A percentile compares a stretch with the other conserved stretches of the same genome.
phyloP scores from a whole-genome alignment of 2,888 invertebrate genomes.

The Eretmocerus hayati region DNA sequence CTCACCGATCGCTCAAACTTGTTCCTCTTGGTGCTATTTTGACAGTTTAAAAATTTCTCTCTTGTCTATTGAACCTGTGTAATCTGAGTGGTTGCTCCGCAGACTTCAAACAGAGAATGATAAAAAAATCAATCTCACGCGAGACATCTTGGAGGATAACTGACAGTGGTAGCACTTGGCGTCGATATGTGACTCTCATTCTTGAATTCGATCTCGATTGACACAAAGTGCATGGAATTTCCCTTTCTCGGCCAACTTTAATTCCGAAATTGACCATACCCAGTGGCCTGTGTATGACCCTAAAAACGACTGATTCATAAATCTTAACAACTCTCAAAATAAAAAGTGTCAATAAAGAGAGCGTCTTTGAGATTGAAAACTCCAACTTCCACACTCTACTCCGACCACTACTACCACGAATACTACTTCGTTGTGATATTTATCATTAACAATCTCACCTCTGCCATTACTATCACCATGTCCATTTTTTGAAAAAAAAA shows the following conservation, averaged over 20 bases:
- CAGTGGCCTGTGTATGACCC: no score
- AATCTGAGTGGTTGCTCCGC: no score
- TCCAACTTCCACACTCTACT: slow-evolving; percentile 46
- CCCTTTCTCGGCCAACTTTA: no score
- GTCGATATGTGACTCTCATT: slow-evolving; percentile 21
- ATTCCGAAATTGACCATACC: no score
- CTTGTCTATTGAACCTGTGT: no score
- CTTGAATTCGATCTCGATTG: slow-evolving; percentile 28
- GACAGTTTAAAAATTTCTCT: no score
- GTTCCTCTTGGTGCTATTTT: no score
- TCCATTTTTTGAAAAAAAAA: slow-evolving; percentile 7
- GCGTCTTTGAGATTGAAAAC: not conserved
- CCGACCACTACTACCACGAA: slow-evolving; percentile 34
- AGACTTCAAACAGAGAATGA: no score
- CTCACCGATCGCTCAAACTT: no score
- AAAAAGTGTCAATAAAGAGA: slow-evolving; percentile 2
- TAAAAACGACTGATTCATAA: no score
- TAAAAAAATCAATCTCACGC: not conserved
- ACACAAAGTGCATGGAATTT: no score
- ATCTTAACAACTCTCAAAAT: no score
- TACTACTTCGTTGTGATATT: slow-evolving; percentile 13
- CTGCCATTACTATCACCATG: slow-evolving; percentile 9
- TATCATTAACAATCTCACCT: slow-evolving; percentile 13
- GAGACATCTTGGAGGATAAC: slow-evolving; percentile 11
- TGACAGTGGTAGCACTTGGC: slow-evolving; percentile 19